These are phyloP conservation scores for Cochlearius cochlearius DNA, from an alignment of 2,113 vertebrate species.

Conservation along the genomic window DNA sequence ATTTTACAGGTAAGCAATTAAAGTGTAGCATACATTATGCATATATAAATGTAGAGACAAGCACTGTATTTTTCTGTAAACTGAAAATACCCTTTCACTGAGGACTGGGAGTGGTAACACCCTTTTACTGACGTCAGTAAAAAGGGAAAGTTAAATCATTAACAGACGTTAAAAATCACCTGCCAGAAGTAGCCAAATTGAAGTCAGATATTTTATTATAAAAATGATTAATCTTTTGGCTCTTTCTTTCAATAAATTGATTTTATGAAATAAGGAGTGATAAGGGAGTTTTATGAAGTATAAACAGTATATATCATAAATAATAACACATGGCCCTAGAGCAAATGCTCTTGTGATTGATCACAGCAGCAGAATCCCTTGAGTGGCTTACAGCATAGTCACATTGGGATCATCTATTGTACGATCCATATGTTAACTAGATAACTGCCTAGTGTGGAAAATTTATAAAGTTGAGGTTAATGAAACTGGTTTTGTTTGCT, in stretches of 20 bases:
- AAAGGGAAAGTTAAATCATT: conserved; percentile 63
- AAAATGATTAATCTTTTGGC: conserved; percentile 45
- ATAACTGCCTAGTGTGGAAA: conserved; percentile 31
- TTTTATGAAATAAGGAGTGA: conserved; percentile 35
- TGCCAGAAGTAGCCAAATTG: background rate
- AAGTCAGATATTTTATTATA: conserved; percentile 57
- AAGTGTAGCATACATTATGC: background rate
- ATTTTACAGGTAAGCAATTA: background rate
- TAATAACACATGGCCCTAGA: conserved; percentile 39
- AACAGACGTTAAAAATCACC: conserved; percentile 42
- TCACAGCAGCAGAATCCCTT: conserved; percentile 20
- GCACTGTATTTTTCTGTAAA: conserved; percentile 4
- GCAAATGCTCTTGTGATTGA: conserved; percentile 50
- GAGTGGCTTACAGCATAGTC: conserved; percentile 9
- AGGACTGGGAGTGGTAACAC: conserved; percentile 21
- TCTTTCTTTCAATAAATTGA: conserved; percentile 47
- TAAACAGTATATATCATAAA: conserved; percentile 46
- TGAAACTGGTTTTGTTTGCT: background rate
- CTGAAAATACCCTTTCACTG: background rate
- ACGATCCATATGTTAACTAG: conserved; percentile 31
- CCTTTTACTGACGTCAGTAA: conserved; percentile 45
- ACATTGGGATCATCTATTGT: background rate
- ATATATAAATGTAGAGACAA: background rate
- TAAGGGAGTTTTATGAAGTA: conserved; percentile 56
- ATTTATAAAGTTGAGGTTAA: conserved; percentile 12